phyloP scores from a whole-genome alignment of 2,888 invertebrate species.

The Hoplodrina ambigua region DNA sequence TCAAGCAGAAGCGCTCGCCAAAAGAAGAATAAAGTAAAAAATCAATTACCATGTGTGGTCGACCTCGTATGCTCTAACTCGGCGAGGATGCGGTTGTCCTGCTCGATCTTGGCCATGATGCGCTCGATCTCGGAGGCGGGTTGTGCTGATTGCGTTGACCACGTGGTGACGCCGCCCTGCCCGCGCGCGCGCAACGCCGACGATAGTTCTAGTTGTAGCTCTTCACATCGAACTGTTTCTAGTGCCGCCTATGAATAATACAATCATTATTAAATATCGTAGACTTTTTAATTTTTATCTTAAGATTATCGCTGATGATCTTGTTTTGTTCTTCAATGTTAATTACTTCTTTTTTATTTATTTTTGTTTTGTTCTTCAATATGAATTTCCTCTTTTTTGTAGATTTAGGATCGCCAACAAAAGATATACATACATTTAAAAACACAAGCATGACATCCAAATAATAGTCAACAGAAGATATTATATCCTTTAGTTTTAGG shows the following conservation, averaged over 20 bases:
- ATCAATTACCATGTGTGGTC: conserved; percentile 91
- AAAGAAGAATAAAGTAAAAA: background rate
- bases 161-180: conserved; percentile 79
- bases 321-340: too few species aligned
- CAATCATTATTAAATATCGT: background rate
- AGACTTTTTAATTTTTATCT: too few species aligned
- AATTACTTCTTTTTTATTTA: too few species aligned
- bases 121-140: conserved; percentile 96
- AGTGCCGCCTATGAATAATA: conserved; percentile 89
- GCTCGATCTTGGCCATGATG: conserved; percentile 98
- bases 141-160: conserved; percentile 83
- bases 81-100: conserved; percentile 96
- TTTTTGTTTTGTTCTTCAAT: too few species aligned
- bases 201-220: conserved; percentile 96
- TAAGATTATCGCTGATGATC: too few species aligned
- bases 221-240: conserved; percentile 95
- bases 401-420: too few species aligned
- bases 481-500: too few species aligned
- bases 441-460: too few species aligned
- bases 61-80: conserved; percentile 96
- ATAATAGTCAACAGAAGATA: too few species aligned
- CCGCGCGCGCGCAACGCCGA: conserved; percentile 91
- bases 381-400: too few species aligned
- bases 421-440: too few species aligned
- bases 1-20: too few species aligned